Evolutionary conservation across 2,113 vertebrate species (phyloP), one percentile per base, ranked within the genome.

Genomic region (Amblyornis subalaris): DNA sequence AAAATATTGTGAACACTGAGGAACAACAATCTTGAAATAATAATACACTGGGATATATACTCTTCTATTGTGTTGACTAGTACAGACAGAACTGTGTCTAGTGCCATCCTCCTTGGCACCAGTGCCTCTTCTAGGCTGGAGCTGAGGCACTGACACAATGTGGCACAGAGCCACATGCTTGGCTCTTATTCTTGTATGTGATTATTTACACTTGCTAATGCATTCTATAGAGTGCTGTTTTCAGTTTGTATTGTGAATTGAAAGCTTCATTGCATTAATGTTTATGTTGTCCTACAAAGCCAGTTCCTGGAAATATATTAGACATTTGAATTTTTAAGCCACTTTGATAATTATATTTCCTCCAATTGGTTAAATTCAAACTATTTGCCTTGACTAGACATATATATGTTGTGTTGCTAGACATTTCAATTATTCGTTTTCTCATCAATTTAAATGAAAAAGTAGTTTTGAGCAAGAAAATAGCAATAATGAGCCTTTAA

Each of bases 381-480:
- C 7, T 76, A 26, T 42, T 54, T 93, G 8, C 10, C 45, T 73
- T 42, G 62, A 61, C 13, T 73, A 83, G 22, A 19, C 2, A 50
- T 47, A 45, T 54, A 48, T 57, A n/a, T 53, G 3, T 33, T 65
- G 10, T 20, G 13, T 69, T 13, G 29, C 14, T 73, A 66, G 47
- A 44, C 29, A 77, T 54, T 50, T 42, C 42, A 79, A 40, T 58
- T 61, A 53, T 11, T 61, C 6, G 0, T 7, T 85, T 92, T 42
- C 8, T 51, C 36, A 72, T 40, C 18, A 66, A 3, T 58, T 88
- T 75, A 55, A 75, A 88, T 72, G 24, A 90, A 69, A 58, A 90
- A 76, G 14, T 40, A 57, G 8, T 76, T 93, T 83, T 62, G 82
- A 65, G 8, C 29, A 89, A 73, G 25, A 57, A 90, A 88, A 86